phyloP scores from a whole-genome alignment of 1,140 invertebrate genomes.

The Hetaerina americana region DNA sequence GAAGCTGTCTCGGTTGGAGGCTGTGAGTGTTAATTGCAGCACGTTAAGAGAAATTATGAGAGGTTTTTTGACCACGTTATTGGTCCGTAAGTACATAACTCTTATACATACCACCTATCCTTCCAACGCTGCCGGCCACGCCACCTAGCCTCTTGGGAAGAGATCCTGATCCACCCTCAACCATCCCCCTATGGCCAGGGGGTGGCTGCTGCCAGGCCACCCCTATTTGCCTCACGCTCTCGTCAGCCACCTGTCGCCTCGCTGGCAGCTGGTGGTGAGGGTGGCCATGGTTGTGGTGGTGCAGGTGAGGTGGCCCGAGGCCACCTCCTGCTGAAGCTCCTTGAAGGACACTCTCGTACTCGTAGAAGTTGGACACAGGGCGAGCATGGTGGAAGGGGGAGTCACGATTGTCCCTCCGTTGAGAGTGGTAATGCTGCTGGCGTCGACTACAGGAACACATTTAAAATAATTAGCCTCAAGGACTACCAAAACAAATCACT shows the following conservation, averaged over 20 bases:
- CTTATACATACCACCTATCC: neutral
- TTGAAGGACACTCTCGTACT: conserved; percentile 56
- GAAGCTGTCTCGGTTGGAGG: too few species aligned
- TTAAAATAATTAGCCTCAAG: too few species aligned
- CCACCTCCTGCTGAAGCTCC: neutral
- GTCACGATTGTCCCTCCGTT: conserved; percentile 50
- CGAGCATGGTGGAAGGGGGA: conserved; percentile 32
- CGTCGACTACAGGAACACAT: conserved; percentile 42
- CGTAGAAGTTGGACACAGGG: conserved; percentile 67
- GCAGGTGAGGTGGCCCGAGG: neutral
- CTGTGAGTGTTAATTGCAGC: too few species aligned
- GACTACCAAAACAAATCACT: too few species aligned
- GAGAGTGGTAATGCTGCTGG: conserved; percentile 62
- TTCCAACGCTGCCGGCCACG: neutral
- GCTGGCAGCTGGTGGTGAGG: neutral
- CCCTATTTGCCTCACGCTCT: neutral
- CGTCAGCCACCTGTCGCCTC: neutral
- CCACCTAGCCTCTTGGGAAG: neutral
- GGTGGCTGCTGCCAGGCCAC: neutral
- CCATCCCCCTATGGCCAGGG: too few species aligned
- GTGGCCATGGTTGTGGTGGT: neutral
- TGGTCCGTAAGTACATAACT: too few species aligned
- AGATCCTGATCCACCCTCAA: neutral
- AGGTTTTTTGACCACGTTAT: too few species aligned
- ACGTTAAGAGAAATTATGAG: too few species aligned